Conservation (phyloP, 2,113 vertebrate species). For the Gambusia affinis region DNA sequence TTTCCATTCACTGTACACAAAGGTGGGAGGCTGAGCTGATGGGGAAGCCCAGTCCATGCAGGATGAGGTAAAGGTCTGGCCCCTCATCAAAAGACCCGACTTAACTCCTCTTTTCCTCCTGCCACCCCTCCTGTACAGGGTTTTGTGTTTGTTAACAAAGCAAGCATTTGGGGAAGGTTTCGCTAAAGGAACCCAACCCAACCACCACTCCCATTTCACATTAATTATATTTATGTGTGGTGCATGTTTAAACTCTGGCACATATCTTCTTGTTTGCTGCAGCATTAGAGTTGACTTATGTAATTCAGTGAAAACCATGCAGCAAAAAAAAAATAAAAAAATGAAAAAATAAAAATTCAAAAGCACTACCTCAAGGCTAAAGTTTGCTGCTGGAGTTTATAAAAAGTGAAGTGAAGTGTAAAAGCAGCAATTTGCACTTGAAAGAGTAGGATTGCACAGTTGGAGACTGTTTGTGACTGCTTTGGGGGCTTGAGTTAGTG, state of each 20-base stretch:
- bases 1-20: slow-evolving; percentile 43
- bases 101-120: slow-evolving; percentile 24
- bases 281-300: slow-evolving; percentile 34
- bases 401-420: no score
- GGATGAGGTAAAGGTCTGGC: slow-evolving; percentile 53
- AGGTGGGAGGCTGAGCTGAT: slow-evolving; percentile 44
- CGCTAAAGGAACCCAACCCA: slow-evolving; percentile 30
- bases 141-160: slow-evolving; percentile 55
- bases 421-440: neutral
- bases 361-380: slow-evolving; percentile 12
- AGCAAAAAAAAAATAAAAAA: slow-evolving; percentile 1
- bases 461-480: neutral
- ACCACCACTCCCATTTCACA: slow-evolving; percentile 50
- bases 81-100: slow-evolving; percentile 37
- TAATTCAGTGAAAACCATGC: slow-evolving; percentile 22
- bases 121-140: neutral
- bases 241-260: slow-evolving; percentile 31
- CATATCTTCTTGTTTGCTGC: slow-evolving; percentile 19
- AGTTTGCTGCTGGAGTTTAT: neutral
- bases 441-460: neutral
- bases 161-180: slow-evolving; percentile 35
- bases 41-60: slow-evolving; percentile 33
- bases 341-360: slow-evolving; percentile 1
- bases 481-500: slow-evolving; percentile 9
- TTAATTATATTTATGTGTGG: slow-evolving; percentile 27